phyloP scores from a whole-genome alignment of 1,140 invertebrate genomes.

The Lordiphosa mommai region DNA sequence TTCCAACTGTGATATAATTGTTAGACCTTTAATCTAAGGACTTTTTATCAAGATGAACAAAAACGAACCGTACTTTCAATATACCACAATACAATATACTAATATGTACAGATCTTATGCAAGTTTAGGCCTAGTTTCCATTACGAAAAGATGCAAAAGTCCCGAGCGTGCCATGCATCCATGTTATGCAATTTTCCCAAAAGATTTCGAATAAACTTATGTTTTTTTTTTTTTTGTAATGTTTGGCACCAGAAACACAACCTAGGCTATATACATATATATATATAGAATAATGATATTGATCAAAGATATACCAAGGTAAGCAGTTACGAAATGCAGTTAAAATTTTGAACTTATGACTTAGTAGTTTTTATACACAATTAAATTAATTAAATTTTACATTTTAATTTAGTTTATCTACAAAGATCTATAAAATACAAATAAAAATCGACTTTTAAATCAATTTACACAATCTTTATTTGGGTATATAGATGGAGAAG shows the following conservation, averaged over 20 bases:
- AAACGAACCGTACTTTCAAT: conserved; percentile 28
- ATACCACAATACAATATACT: conserved; percentile 20
- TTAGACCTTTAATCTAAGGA: conserved; percentile 26
- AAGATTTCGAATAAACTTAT: conserved; percentile 59
- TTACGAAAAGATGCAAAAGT: conserved; percentile 24
- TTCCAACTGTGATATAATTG: conserved; percentile 68
- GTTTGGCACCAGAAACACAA: conserved; percentile 50
- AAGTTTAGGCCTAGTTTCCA: conserved; percentile 38
- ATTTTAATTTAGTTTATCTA: conserved; percentile 1
- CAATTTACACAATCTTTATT: too few species aligned
- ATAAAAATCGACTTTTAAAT: conserved; percentile 50
- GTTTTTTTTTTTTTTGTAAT: conserved; percentile 1
- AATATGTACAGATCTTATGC: conserved; percentile 41
- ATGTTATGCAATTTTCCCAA: conserved; percentile 63
- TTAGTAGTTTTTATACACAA: too few species aligned
- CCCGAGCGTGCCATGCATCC: conserved; percentile 68
- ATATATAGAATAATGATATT: conserved; percentile 28
- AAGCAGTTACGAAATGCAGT: conserved; percentile 13
- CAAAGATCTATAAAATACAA: conserved; percentile 50
- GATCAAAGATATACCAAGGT: conserved; percentile 60
- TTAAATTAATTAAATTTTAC: conserved; percentile 42
- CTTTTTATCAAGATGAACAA: conserved; percentile 24
- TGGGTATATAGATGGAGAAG: too few species aligned
- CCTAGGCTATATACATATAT: conserved; percentile 22
- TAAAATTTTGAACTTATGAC: conserved; percentile 13